Evolutionary conservation across 2,797 vertebrate genomes (phyloP), one percentile per base, ranked within the genome.

Genomic region (Discoglossus pictus): DNA sequence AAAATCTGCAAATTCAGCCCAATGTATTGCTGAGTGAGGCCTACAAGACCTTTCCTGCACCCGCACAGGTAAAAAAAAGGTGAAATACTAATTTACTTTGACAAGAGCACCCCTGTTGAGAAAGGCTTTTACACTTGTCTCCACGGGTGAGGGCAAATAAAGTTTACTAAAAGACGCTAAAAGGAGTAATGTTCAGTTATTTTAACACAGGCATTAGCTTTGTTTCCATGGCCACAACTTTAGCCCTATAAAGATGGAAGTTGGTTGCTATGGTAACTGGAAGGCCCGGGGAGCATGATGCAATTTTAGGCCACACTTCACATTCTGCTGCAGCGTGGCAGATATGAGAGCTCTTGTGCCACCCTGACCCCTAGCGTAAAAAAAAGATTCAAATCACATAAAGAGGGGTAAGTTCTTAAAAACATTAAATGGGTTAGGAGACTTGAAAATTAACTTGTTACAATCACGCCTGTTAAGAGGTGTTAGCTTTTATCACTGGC

Each of bases 191-290:
- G 21, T 18, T 23, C n/a, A 31, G 16, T 47, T 20, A 15, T 17
- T 46, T 2, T 8, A 53, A 27, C 39, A 39, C 6, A 11, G 31
- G 63, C 15, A 47, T 66, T 56, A 75, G 2, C 76, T 84, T 72
- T 54, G 87, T 90, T 88, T 76, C 85, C 84, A 86, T 85, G 84
- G 87, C 82, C 81, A 88, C 89, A 71, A 76, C 78, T 83, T 86
- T 87, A 89, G 86, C 83, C 84, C 81, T 83, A 84, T 82, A 80
- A 87, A 87, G 85, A 84, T 83, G 83, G 86, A 85, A 87, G 81
- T 80, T 74, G 73, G 88, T 88, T 87, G 20, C 86, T 72, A 83
- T 86, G 81, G 86, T 71, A 89, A 89, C 85, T 65, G 44, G 31
- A 77, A 79, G 76, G 83, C 83, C 85, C 65, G 71, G 78, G 75